Conservation (phyloP, 2,888 invertebrate species). For the Nezara viridula region DNA sequence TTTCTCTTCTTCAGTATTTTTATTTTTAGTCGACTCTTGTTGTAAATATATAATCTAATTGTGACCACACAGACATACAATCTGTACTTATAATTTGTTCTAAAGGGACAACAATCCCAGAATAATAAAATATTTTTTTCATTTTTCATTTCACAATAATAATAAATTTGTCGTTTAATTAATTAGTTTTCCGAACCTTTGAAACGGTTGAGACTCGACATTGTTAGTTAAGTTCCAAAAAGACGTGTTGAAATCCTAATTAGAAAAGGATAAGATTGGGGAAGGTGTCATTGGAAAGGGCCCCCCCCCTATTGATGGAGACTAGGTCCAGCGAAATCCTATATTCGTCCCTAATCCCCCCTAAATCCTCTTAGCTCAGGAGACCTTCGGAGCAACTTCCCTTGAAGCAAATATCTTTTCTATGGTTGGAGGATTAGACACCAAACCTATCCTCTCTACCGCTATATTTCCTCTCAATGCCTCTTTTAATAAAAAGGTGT, state of each 20-base stretch:
- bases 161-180: no score
- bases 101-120: no score
- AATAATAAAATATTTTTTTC: no score
- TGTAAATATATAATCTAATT: no score
- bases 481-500: background rate
- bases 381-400: background rate
- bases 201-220: background rate
- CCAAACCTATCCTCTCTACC: background rate
- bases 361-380: slow-evolving; percentile 6
- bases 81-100: no score
- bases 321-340: background rate
- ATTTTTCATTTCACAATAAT: no score
- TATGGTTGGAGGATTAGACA: background rate
- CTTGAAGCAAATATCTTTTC: background rate
- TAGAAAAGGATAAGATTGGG: background rate
- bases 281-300: no score
- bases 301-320: no score
- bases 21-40: no score
- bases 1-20: no score
- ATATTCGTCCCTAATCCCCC: background rate
- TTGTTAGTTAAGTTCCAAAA: background rate
- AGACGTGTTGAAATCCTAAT: background rate
- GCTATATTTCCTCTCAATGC: background rate
- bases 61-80: no score
- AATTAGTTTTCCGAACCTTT: no score